Percentiles rank a stretch among this genome's conserved stretches.
phyloP scores from a whole-genome alignment of 2,797 vertebrate species.

The Heliangelus exortis region DNA sequence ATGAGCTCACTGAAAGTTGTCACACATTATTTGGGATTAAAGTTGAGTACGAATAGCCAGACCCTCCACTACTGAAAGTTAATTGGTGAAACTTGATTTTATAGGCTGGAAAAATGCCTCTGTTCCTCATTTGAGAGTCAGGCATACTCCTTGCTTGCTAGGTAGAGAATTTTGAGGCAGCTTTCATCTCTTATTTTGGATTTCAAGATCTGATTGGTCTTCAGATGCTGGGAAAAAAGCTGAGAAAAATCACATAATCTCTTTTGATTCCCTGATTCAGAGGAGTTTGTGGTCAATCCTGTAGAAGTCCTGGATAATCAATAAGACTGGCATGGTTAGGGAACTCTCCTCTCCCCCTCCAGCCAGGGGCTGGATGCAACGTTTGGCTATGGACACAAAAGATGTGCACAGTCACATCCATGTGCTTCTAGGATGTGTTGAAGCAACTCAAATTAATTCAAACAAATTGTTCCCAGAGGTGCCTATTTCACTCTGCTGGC shows the following conservation, averaged over 20 bases:
- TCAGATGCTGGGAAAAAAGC: not conserved
- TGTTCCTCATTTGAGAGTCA: not conserved
- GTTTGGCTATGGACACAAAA: not conserved
- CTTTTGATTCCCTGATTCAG: not conserved
- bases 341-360: not conserved
- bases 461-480: not conserved
- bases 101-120: not conserved
- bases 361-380: not conserved
- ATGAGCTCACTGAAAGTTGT: not conserved
- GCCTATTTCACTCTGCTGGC: not conserved
- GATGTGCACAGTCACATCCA: accelerated
- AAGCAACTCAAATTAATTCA: not conserved
- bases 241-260: not conserved
- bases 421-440: not conserved
- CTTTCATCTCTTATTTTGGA: not conserved
- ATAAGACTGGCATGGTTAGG: not conserved
- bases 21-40: slow-evolving; percentile 6
- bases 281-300: not conserved
- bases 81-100: slow-evolving; percentile 39
- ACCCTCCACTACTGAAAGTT: not conserved
- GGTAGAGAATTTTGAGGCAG: not conserved
- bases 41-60: slow-evolving; percentile 8
- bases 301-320: not conserved
- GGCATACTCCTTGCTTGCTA: not conserved
- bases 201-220: not conserved